Evolutionary conservation across 2,113 vertebrate species (phyloP), one percentile per base, ranked within the genome.

Genomic region (Siphamia tubifer): DNA sequence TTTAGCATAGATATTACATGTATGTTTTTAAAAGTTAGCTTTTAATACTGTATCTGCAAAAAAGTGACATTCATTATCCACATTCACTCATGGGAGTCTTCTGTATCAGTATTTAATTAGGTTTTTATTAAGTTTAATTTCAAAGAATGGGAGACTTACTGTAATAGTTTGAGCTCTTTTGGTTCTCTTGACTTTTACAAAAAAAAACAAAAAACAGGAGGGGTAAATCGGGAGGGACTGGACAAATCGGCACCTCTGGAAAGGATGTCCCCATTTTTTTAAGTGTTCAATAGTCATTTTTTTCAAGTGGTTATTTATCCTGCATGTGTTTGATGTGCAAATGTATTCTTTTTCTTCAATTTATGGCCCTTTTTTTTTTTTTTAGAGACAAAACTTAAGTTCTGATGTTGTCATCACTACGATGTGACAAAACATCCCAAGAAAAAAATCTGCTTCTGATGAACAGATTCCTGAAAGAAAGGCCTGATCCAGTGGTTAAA

Each of bases 1-100:
- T 51, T 25, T 32, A 78, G 61, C 54, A 78, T 57, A 76, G 45
- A 78, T 51, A 30, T 27, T 60, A 62, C 23, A 30, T 57, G 12
- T 62, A 63, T 16, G 49, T 58, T 55, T 57, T 39, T 55, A 7
- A 54, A 4, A 27, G 2, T 52, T 57, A 60, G 36, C 43, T 57
- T 57, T 51, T 48, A 67, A 63, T 57, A 73, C 28, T 17, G 36
- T 39, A 30, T 66, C 13, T 69, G 44, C 35, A 25, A 38, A 28
- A 27, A 30, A 7, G 11, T 6, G 6, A 23, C 63, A 39, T 9
- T 49, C 30, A 64, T 4, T 43, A 43, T 36, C 39, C 35, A 47
- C 66, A 43, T 55, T 76, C 64, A 77, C 19, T 47, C 69, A 30
- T 55, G 47, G 54, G 54, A 79, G 31, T 48, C 15, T 16, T 17